phyloP scores from a whole-genome alignment of 2,113 vertebrate genomes.

The Tor tambroides region DNA sequence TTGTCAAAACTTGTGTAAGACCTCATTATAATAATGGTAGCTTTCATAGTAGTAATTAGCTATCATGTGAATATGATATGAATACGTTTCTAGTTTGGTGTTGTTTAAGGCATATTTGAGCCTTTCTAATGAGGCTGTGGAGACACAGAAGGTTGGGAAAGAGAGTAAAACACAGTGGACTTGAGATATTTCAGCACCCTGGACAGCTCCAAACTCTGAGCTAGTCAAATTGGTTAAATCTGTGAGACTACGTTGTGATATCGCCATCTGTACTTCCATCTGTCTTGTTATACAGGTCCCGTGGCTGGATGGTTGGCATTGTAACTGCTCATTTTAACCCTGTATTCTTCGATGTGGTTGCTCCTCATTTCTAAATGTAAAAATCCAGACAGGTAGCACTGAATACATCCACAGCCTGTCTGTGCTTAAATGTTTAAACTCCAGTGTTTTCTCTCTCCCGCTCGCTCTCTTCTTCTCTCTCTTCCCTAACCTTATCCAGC shows the following conservation, averaged over 20 bases:
- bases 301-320: not conserved
- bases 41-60: not conserved
- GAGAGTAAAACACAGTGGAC: not conserved
- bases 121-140: not conserved
- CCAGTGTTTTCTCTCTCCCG: not conserved
- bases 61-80: not conserved
- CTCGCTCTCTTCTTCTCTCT: not conserved
- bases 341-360: not conserved
- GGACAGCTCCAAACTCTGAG: slow-evolving; percentile 31
- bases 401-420: slow-evolving; percentile 15
- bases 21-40: slow-evolving; percentile 4
- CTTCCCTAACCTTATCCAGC: slow-evolving; percentile 33
- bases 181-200: slow-evolving; percentile 39
- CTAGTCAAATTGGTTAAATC: slow-evolving; percentile 15
- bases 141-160: not conserved
- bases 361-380: slow-evolving; percentile 16
- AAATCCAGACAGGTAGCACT: slow-evolving; percentile 43
- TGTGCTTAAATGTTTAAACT: slow-evolving; percentile 16
- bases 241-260: not conserved
- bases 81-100: not conserved
- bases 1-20: not conserved
- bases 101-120: slow-evolving; percentile 8
- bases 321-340: not conserved
- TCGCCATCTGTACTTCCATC: slow-evolving; percentile 36
- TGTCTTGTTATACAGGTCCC: not conserved